phyloP scores from a whole-genome alignment of 2,888 invertebrate genomes.

The Leuctra nigra region DNA sequence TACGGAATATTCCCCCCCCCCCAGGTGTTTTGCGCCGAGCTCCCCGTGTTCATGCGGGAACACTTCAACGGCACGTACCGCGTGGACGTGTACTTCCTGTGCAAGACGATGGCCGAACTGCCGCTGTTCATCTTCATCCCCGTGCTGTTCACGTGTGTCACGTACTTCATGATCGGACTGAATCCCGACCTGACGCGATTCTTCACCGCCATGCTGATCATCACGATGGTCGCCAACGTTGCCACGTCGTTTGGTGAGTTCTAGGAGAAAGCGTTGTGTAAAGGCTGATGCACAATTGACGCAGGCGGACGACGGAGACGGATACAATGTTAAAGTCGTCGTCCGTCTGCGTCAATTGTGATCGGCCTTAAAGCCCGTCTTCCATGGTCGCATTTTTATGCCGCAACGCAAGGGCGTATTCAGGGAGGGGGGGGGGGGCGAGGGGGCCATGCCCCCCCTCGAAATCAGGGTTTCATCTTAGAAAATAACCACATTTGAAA shows the following conservation, averaged over 20 bases:
- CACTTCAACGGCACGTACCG: conserved; percentile 87
- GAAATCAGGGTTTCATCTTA: no score
- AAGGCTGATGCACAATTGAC: no score
- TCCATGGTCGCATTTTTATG: no score
- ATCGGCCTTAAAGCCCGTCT: no score
- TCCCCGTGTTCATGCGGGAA: conserved; percentile 84
- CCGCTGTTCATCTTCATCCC: conserved; percentile 83
- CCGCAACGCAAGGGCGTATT: no score
- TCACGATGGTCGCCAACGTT: conserved; percentile 79
- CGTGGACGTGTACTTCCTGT: conserved; percentile 83
- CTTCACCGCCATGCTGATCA: conserved; percentile 58
- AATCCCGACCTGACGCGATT: conserved; percentile 60
- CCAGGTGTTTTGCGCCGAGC: conserved; percentile 83
- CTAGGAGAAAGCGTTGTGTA: background rate
- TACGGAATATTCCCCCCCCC: no score
- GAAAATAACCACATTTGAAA: no score
- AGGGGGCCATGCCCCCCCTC: no score
- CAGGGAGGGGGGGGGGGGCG: no score
- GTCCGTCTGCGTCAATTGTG: no score
- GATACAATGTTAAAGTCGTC: no score
- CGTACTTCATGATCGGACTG: conserved; percentile 86
- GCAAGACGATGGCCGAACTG: conserved; percentile 83
- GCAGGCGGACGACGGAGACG: no score
- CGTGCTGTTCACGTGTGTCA: conserved; percentile 69
- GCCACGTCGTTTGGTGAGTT: conserved; percentile 78